Evolutionary conservation across 64 coral and sea anemone species (phyloP), one percentile per base, ranked within the genome.

Genomic region (Actinia tenebrosa): DNA sequence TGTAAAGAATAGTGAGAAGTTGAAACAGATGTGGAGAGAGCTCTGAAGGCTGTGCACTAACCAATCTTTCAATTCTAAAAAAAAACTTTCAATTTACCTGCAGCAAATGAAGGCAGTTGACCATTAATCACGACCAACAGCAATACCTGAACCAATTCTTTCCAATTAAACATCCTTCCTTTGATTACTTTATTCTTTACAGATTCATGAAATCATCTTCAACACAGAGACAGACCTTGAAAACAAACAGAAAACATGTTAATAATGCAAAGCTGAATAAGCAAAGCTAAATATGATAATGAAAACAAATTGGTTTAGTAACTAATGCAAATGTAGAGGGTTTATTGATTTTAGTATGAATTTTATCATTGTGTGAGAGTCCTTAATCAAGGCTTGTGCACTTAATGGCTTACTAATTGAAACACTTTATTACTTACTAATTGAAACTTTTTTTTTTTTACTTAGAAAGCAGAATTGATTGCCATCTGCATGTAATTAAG

Each of bases 131-230:
- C 22, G 17, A 81, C 79, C 13, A 81, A 45, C 5, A 81, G 22
- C 79, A 81, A 81, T 8, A 81, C 10, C 44, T 37, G 27, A 81
- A 81, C 79, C 14, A 81, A 45, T 37, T 50, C 50, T 53, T 81
- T 53, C 79, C 79, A 18, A 53, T 52, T 20, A 47, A 53, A 7
- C 79, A 81, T 81, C 11, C 44, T 81, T 81, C 42, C 14, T 75
- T 42, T 75, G 69, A 42, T 30, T 11, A 53, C 45, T 79, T 79
- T 79, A 45, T 44, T 43, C 14, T 50, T 50, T 18, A 19, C 17
- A 81, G 44, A 81, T 50, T 81, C 79, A 81, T 53, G 79, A 81
- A 81, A 81, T 81, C 79, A 81, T 81, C 79, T 53, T 81, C 1
- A 42, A 15, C 3, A 22, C 22, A 45, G 79, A 81, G 14, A 1